A percentile compares a stretch with the other conserved stretches of the same genome.
These are phyloP conservation scores for Ellobius talpinus DNA, from an alignment of 2,113 vertebrate genomes.

Conservation along the genomic window DNA sequence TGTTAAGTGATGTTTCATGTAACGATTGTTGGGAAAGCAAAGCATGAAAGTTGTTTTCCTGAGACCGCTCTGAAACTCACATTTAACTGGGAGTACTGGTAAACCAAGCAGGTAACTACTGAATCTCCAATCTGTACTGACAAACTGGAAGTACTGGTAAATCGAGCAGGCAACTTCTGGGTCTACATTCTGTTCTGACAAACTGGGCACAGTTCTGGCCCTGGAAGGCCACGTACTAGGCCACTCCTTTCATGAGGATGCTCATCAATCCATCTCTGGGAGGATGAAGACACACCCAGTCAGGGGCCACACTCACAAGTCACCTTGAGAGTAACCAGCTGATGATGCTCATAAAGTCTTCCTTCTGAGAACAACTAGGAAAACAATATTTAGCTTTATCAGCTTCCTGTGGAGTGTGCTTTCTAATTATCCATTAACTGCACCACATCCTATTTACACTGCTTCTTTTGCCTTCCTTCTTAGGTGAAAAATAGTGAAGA, in stretches of 20 bases:
- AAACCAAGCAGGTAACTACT: not conserved
- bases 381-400: conserved; percentile 49
- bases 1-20: not conserved
- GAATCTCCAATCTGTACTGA: not conserved
- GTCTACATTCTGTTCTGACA: not conserved
- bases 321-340: not conserved
- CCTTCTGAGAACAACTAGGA: not conserved
- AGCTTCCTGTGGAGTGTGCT: not conserved
- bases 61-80: not conserved
- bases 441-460: conserved; percentile 29
- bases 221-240: not conserved
- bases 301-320: not conserved
- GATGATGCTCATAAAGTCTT: not conserved
- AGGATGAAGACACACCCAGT: not conserved
- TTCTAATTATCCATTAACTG: conserved; percentile 53
- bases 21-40: not conserved
- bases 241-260: not conserved
- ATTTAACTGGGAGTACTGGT: not conserved
- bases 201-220: not conserved
- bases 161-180: not conserved
- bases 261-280: not conserved
- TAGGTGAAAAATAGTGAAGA: not conserved
- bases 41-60: not conserved
- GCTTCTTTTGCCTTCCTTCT: not conserved
- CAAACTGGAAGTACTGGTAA: not conserved